Conservation (phyloP, 2,888 invertebrate species). For the Coelopa pilipes region DNA sequence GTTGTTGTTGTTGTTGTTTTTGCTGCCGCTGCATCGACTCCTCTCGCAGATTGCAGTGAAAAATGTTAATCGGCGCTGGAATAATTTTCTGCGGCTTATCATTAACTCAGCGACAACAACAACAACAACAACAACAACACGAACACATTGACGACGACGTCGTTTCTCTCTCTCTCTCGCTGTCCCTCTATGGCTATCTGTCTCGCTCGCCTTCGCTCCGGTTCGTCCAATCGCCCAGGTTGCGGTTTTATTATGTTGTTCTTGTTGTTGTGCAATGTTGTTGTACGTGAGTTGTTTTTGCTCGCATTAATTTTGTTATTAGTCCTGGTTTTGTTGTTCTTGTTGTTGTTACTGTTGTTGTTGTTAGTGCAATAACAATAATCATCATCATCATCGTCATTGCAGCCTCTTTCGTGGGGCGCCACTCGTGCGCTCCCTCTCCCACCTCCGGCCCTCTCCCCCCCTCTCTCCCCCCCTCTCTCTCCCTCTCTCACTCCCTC, state of each 20-base stretch:
- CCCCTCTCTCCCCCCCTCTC: too few relatives aligned
- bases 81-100: constrained; percentile 25
- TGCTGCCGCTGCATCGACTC: too few relatives aligned
- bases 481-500: too few relatives aligned
- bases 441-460: too few relatives aligned
- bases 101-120: constrained; percentile 4
- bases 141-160: not conserved
- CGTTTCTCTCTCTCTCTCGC: constrained; percentile 9
- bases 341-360: too few relatives aligned
- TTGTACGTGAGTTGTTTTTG: not conserved
- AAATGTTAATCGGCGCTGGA: constrained; percentile 25
- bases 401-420: not conserved
- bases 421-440: too few relatives aligned
- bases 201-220: not conserved
- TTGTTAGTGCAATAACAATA: not conserved
- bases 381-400: not conserved
- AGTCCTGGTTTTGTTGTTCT: not conserved
- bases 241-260: not conserved
- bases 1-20: too few relatives aligned
- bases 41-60: not conserved
- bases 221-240: not conserved
- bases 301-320: not conserved
- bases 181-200: not conserved
- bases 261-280: too few relatives aligned
- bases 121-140: not conserved